Percentiles rank a stretch among this genome's conserved stretches.
phyloP scores from a whole-genome alignment of 2,888 invertebrate species.

The Colletes collaris region DNA sequence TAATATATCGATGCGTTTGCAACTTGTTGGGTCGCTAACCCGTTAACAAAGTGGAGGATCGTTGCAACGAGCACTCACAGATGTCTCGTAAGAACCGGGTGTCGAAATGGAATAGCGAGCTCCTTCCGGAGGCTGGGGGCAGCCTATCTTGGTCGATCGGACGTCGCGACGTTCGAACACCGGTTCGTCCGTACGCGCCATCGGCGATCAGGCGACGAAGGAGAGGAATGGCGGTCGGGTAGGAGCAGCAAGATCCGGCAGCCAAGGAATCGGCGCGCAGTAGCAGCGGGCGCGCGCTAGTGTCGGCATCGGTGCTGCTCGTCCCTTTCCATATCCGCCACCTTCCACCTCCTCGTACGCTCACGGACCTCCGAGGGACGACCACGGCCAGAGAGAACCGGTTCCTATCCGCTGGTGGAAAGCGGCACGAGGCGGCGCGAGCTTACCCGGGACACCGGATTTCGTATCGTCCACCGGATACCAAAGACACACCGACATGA shows the following conservation, averaged over 20 bases:
- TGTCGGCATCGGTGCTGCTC: conserved; percentile 76
- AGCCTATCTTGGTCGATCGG: background rate
- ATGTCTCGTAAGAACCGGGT: too few species aligned
- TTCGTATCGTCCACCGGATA: conserved; percentile 53
- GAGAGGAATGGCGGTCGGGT: conserved; percentile 33
- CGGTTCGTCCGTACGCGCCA: conserved; percentile 33
- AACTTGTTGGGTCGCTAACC: too few species aligned
- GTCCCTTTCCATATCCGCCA: conserved; percentile 53
- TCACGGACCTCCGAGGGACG: conserved; percentile 37
- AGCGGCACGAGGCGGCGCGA: conserved; percentile 55
- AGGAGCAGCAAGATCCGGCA: conserved; percentile 34
- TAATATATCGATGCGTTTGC: too few species aligned
- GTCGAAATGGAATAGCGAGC: too few species aligned
- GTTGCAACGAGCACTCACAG: too few species aligned
- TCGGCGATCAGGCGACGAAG: background rate
- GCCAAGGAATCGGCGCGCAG: conserved; percentile 63
- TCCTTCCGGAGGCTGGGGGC: too few species aligned
- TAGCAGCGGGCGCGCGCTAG: conserved; percentile 78
- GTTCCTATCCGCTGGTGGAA: conserved; percentile 58
- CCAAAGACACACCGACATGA: conserved; percentile 57
- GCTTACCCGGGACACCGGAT: conserved; percentile 44
- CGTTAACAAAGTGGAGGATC: too few species aligned
- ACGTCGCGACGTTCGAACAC: background rate
- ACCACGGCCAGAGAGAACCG: conserved; percentile 59
- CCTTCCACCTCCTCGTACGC: conserved; percentile 53